phyloP scores from a whole-genome alignment of 2,113 vertebrate species.

The Kryptolebias marmoratus region DNA sequence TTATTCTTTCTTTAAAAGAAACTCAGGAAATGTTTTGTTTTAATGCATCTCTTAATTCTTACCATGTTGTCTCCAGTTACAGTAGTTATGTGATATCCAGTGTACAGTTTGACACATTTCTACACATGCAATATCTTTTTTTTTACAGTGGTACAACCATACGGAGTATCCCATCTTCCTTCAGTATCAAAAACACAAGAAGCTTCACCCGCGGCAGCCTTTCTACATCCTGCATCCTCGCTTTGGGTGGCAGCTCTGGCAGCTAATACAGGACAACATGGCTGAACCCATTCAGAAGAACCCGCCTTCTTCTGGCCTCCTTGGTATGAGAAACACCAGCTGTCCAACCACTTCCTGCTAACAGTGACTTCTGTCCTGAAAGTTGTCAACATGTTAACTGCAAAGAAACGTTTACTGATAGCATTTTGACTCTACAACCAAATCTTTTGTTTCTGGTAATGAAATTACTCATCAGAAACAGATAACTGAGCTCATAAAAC shows the following conservation, averaged over 20 bases:
- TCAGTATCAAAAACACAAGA: conserved; percentile 80
- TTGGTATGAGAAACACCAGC: conserved; percentile 59
- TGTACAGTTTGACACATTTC: neutral
- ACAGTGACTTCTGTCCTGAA: too few relatives aligned
- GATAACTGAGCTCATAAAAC: too few relatives aligned
- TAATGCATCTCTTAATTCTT: too few relatives aligned
- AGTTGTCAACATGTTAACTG: neutral
- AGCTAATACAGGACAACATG: conserved; percentile 82
- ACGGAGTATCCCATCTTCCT: conserved; percentile 85
- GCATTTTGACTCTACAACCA: neutral
- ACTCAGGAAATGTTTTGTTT: neutral
- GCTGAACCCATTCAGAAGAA: conserved; percentile 83
- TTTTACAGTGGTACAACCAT: conserved; percentile 80
- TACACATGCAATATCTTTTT: neutral
- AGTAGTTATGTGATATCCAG: neutral
- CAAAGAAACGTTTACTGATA: neutral
- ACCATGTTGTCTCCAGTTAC: neutral
- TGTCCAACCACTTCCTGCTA: neutral
- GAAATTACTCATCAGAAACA: too few relatives aligned
- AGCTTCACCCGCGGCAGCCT: conserved; percentile 80
- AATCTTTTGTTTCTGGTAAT: too few relatives aligned
- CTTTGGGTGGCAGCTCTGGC: conserved; percentile 83
- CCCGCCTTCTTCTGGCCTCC: conserved; percentile 83
- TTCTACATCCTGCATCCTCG: conserved; percentile 83
- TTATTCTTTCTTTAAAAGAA: too few relatives aligned